These are phyloP conservation scores for Kryptopterus vitreolus DNA, from an alignment of 2,797 vertebrate genomes.

Conservation along the genomic window DNA sequence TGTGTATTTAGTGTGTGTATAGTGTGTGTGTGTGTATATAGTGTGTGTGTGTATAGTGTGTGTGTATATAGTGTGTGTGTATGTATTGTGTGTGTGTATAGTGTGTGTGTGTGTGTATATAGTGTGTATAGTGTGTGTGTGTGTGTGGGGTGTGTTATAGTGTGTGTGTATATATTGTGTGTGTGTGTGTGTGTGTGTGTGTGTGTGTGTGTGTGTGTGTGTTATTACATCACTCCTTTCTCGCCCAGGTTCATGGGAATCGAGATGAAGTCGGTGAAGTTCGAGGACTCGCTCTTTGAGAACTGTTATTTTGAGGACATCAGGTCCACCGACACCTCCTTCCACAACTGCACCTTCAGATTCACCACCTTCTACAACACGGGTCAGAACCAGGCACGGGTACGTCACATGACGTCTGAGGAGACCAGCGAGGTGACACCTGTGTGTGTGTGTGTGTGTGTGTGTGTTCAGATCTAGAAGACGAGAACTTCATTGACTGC, in stretches of 20 bases:
- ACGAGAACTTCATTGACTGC: slow-evolving; percentile 88
- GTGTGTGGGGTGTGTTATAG: not conserved
- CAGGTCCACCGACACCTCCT: slow-evolving; percentile 85
- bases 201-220: not conserved
- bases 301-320: slow-evolving; percentile 92
- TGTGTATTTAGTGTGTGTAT: slow-evolving; percentile 72
- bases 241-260: slow-evolving; percentile 85
- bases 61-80: slow-evolving; percentile 80
- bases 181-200: too few species aligned
- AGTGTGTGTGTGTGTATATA: slow-evolving; percentile 10
- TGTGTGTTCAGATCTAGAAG: slow-evolving; percentile 78
- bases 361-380: slow-evolving; percentile 88
- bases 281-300: slow-evolving; percentile 90
- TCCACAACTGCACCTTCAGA: slow-evolving; percentile 91
- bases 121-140: slow-evolving; percentile 71
- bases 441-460: not conserved
- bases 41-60: slow-evolving; percentile 1
- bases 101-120: slow-evolving; percentile 5
- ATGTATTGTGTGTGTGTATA: not conserved
- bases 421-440: not conserved
- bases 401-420: not conserved
- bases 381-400: slow-evolving; percentile 68
- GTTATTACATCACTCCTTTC: slow-evolving; percentile 18
- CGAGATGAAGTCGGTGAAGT: slow-evolving; percentile 90
- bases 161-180: too few species aligned